These are phyloP conservation scores for Phodopus roborovskii DNA, from an alignment of 2,113 vertebrate species.

Conservation along the genomic window DNA sequence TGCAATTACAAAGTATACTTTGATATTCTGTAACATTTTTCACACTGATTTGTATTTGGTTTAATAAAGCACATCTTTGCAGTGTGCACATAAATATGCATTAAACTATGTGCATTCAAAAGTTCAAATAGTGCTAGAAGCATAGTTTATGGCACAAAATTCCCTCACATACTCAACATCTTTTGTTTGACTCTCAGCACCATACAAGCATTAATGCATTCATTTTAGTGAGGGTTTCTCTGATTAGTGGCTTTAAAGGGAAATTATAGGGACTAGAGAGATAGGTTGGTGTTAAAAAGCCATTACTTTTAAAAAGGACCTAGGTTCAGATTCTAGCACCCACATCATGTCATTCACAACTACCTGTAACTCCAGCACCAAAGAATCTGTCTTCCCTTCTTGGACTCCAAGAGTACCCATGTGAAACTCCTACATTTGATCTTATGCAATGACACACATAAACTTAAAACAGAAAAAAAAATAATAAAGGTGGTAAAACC, in stretches of 20 bases:
- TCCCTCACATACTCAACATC: not conserved
- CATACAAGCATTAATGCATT: not conserved
- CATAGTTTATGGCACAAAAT: accelerated
- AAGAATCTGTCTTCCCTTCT: not conserved
- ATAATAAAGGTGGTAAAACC: not conserved
- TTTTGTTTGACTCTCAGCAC: not conserved
- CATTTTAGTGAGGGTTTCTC: not conserved
- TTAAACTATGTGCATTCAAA: not conserved
- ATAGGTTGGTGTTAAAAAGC: no score
- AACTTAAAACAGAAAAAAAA: not conserved
- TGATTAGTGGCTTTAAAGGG: not conserved
- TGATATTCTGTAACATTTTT: not conserved
- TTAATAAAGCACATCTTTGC: not conserved
- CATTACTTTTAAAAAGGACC: no score
- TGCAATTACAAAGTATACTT: not conserved
- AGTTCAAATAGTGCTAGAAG: accelerated
- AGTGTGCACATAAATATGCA: not conserved
- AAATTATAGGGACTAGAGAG: not conserved
- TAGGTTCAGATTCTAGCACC: not conserved
- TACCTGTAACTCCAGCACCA: not conserved
- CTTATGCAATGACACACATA: not conserved
- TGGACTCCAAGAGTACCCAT: not conserved
- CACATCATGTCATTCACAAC: not conserved
- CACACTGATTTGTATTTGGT: not conserved
- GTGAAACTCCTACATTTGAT: not conserved